These are phyloP conservation scores for Taenaris catops DNA, from an alignment of 2,888 invertebrate species.

Conservation along the genomic window DNA sequence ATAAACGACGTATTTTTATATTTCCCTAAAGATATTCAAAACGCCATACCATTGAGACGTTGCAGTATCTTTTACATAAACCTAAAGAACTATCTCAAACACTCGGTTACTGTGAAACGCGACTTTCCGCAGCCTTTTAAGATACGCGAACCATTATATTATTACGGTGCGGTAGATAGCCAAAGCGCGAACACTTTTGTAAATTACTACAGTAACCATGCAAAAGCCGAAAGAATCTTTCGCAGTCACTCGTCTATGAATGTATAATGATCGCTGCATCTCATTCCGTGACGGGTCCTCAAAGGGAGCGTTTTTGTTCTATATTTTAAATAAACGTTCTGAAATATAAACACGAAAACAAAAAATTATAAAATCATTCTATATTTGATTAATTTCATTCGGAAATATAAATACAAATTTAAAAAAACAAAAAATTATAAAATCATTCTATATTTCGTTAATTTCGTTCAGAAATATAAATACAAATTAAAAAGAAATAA, in stretches of 20 bases:
- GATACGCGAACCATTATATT: conserved; percentile 62
- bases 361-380: too few species aligned
- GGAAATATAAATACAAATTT: too few species aligned
- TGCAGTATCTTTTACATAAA: conserved; percentile 23
- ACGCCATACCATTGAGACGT: conserved; percentile 21
- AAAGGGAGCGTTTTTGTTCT: conserved; percentile 29
- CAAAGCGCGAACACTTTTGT: conserved; percentile 54
- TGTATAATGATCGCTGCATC: conserved; percentile 63
- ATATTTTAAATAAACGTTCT: conserved; percentile 22
- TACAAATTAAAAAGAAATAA: too few species aligned
- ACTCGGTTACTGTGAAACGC: conserved; percentile 22
- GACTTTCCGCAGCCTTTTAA: conserved; percentile 23
- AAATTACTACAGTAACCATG: conserved; percentile 50
- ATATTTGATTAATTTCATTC: too few species aligned
- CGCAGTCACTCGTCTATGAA: conserved; percentile 64
- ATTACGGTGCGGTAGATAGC: conserved; percentile 60
- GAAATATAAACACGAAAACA: too few species aligned
- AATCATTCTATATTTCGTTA: too few species aligned
- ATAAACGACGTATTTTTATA: conserved; percentile 2
- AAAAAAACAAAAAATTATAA: too few species aligned
- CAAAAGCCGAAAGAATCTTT: conserved; percentile 51
- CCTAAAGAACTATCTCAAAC: conserved; percentile 24
- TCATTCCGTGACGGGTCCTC: conserved; percentile 29
- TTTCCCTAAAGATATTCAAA: conserved; percentile 17
- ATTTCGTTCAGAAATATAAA: too few species aligned